These are phyloP conservation scores for Oegoconia quadripuncta DNA, from an alignment of 2,888 invertebrate genomes.

Conservation along the genomic window DNA sequence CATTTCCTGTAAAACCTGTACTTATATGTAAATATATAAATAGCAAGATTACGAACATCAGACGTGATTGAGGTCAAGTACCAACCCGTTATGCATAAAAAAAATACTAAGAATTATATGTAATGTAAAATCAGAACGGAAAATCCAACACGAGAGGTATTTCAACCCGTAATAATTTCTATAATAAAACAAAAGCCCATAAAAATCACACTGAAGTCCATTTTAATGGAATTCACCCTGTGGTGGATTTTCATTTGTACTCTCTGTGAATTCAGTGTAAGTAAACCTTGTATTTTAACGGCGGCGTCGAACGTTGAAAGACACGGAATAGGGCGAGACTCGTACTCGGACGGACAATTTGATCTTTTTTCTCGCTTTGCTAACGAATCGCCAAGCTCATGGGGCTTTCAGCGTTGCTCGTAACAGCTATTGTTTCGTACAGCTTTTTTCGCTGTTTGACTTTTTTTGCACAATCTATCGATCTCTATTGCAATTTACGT, in stretches of 20 bases:
- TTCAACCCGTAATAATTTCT: too few relatives aligned
- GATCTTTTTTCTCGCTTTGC: slow-evolving; percentile 48
- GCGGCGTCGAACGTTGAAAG: slow-evolving; percentile 32
- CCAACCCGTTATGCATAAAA: too few relatives aligned
- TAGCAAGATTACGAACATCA: too few relatives aligned
- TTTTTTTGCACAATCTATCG: slow-evolving; percentile 43
- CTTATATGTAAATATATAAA: too few relatives aligned
- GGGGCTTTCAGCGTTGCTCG: slow-evolving; percentile 47
- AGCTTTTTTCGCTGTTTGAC: slow-evolving; percentile 35
- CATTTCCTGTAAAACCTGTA: too few relatives aligned
- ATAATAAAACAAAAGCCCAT: too few relatives aligned
- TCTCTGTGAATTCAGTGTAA: slow-evolving; percentile 12
- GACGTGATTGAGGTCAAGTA: too few relatives aligned
- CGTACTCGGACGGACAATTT: slow-evolving; percentile 34
- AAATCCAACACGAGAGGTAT: too few relatives aligned
- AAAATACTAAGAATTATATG: too few relatives aligned
- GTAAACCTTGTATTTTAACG: slow-evolving; percentile 2
- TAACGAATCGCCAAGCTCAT: slow-evolving; percentile 38
- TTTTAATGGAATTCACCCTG: too few relatives aligned
- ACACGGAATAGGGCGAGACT: slow-evolving; percentile 29
- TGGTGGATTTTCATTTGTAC: not conserved
- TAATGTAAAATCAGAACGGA: too few relatives aligned
- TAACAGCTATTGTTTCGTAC: slow-evolving; percentile 50
- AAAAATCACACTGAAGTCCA: too few relatives aligned
- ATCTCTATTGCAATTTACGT: slow-evolving; percentile 24